Conservation (phyloP, 2,113 vertebrate genomes). For the Hyperopisus bebe region DNA sequence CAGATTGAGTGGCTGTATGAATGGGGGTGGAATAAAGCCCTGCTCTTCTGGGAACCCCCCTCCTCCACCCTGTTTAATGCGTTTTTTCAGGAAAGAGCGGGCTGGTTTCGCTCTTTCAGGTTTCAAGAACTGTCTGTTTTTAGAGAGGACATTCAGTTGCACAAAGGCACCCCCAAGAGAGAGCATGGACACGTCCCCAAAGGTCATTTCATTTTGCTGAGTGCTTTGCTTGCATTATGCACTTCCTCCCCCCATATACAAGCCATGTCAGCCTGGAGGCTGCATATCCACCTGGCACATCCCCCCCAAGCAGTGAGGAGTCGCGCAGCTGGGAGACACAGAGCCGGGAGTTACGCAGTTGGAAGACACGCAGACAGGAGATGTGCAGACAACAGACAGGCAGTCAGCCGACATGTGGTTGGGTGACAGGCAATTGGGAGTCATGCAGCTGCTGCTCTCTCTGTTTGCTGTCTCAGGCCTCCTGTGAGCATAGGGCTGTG, state of each 20-base stretch:
- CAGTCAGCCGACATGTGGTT: neutral
- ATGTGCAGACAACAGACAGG: neutral
- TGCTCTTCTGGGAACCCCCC: neutral
- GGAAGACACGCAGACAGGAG: neutral
- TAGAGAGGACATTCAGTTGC: neutral
- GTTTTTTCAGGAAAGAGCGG: neutral
- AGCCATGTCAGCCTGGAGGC: neutral
- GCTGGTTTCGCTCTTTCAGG: neutral
- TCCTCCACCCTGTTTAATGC: neutral
- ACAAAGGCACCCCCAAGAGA: neutral
- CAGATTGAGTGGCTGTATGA: neutral
- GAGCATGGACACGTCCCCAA: neutral
- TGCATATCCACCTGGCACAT: neutral
- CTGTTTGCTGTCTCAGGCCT: neutral
- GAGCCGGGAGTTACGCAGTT: neutral
- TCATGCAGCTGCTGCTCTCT: neutral
- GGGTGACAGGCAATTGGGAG: neutral
- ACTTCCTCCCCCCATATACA: neutral
- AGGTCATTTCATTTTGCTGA: neutral
- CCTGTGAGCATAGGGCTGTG: neutral
- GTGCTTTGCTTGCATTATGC: neutral
- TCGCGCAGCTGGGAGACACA: neutral
- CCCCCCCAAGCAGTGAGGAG: neutral
- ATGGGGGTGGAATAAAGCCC: neutral
- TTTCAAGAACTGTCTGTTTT: neutral